Evolutionary conservation across 2,888 invertebrate species (phyloP).

Genomic region (Cheilosia pagana): DNA sequence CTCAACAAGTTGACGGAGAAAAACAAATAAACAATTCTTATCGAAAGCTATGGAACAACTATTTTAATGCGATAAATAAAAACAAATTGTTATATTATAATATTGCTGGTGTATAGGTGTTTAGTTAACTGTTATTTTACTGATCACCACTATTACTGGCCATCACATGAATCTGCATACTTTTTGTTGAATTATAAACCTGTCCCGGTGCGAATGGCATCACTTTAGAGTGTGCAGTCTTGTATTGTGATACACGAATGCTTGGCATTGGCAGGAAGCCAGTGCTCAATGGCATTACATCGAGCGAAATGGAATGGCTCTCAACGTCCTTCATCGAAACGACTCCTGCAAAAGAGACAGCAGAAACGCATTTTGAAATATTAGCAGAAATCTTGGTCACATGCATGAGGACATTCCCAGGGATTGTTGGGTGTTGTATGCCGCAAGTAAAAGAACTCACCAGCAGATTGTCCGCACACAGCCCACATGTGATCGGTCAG

Average conservation of each 20-base stretch:
- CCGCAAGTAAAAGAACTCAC: conserved; percentile 82
- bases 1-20: conserved; percentile 76
- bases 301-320: conserved; percentile 90
- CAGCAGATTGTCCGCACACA: conserved; percentile 94
- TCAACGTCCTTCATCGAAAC: conserved; percentile 88
- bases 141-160: conserved; percentile 83
- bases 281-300: conserved; percentile 96
- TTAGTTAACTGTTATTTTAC: conserved; percentile 72
- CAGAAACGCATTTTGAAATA: too few relatives aligned
- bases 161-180: conserved; percentile 95
- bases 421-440: too few relatives aligned
- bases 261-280: conserved; percentile 95
- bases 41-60: conserved; percentile 11
- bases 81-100: conserved; percentile 17
- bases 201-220: conserved; percentile 96
- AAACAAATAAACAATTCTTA: conserved; percentile 12
- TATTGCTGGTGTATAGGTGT: not conserved
- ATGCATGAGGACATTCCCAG: too few relatives aligned
- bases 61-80: conserved; percentile 55
- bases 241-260: conserved; percentile 94
- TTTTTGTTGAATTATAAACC: conserved; percentile 96
- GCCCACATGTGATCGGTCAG: conserved; percentile 97
- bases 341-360: conserved; percentile 84
- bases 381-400: too few relatives aligned
- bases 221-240: conserved; percentile 92